phyloP scores from a whole-genome alignment of 2,888 invertebrate genomes.

The Heteromyza rotundicornis region DNA sequence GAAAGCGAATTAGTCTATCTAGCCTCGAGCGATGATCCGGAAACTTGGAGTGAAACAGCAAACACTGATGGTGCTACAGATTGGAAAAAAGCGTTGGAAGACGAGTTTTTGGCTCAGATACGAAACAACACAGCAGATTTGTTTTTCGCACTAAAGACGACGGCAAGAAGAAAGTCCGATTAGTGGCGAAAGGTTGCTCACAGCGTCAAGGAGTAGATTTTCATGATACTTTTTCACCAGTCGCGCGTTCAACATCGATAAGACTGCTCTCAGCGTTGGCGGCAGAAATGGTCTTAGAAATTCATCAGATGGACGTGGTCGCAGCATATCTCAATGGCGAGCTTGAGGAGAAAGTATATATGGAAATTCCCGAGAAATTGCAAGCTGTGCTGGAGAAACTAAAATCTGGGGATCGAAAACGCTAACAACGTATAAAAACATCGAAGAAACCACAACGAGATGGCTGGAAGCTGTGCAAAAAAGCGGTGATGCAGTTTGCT shows the following conservation, averaged over 20 bases:
- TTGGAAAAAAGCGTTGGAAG: constrained; percentile 21
- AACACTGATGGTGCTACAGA: neutral
- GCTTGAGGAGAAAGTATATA: no score
- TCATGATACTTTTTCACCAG: constrained; percentile 28
- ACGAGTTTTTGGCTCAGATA: constrained; percentile 29
- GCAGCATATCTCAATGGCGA: no score
- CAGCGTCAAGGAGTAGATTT: constrained; percentile 29
- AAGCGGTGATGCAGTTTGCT: neutral
- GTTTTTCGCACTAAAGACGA: constrained; percentile 26
- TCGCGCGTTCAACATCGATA: constrained; percentile 21
- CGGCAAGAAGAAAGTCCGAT: constrained; percentile 25
- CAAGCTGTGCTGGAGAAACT: neutral
- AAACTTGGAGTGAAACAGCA: neutral
- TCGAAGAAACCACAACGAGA: neutral
- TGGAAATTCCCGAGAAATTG: neutral
- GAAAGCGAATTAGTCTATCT: neutral
- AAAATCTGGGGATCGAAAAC: neutral
- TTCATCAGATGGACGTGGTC: constrained; percentile 30
- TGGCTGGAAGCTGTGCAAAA: neutral
- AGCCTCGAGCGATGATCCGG: neutral
- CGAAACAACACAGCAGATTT: constrained; percentile 24
- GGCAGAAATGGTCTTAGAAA: constrained; percentile 17
- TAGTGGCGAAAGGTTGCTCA: constrained; percentile 32
- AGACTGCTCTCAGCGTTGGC: constrained; percentile 24
- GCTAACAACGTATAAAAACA: neutral